Conservation (phyloP, 2,113 vertebrate genomes). For the Cyprinodon variegatus region DNA sequence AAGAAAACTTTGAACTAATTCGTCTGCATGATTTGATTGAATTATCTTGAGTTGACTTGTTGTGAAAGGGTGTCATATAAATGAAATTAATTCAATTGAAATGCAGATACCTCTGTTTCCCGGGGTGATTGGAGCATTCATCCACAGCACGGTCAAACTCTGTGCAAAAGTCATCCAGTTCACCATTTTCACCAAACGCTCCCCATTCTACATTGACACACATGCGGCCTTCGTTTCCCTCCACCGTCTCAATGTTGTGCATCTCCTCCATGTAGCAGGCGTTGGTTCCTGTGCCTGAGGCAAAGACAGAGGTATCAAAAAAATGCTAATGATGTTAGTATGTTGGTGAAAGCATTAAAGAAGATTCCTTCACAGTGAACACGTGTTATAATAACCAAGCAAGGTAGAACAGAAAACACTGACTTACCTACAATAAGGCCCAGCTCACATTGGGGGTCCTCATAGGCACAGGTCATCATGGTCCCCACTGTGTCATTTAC, state of each 20-base stretch:
- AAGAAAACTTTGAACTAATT: no score
- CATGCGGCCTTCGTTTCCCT: constrained; percentile 90
- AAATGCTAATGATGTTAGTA: neutral
- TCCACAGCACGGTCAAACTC: constrained; percentile 88
- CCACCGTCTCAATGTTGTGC: constrained; percentile 90
- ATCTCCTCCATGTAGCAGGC: constrained; percentile 99
- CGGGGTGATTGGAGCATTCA: constrained; percentile 85
- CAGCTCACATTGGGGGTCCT: constrained; percentile 92
- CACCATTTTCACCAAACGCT: constrained; percentile 90
- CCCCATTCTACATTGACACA: constrained; percentile 99
- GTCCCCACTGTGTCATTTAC: constrained; percentile 98
- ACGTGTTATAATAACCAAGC: neutral
- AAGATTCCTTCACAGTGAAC: neutral
- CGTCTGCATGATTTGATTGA: no score
- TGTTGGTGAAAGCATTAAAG: neutral
- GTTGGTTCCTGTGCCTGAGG: constrained; percentile 92
- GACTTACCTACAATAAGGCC: constrained; percentile 94
- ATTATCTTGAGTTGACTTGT: no score
- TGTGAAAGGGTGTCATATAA: no score
- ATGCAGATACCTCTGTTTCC: constrained; percentile 87
- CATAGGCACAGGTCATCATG: constrained; percentile 97
- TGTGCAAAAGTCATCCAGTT: constrained; percentile 88
- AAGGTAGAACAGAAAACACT: neutral
- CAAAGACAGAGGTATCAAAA: neutral
- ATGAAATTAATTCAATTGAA: neutral